phyloP scores from a whole-genome alignment of 2,888 invertebrate genomes.

The Lysandra bellargus region DNA sequence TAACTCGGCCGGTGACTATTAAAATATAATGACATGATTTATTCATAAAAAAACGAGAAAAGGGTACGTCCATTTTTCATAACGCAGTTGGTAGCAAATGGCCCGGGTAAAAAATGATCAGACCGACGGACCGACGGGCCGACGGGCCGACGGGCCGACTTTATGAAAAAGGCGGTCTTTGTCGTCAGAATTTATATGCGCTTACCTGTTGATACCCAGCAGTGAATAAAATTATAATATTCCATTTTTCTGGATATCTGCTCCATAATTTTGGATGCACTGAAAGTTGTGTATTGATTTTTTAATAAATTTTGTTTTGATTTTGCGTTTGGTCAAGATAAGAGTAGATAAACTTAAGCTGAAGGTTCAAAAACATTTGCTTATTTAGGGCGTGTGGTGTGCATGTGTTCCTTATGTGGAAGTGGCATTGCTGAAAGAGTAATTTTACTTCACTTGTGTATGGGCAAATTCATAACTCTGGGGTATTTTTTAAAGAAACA shows the following conservation, averaged over 20 bases:
- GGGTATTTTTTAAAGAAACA: too few species aligned
- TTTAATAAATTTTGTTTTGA: background rate
- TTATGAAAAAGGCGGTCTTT: slow-evolving; percentile 79
- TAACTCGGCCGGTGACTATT: slow-evolving; percentile 77
- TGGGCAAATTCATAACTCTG: too few species aligned
- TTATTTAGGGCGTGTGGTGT: too few species aligned
- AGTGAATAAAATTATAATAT: slow-evolving; percentile 76
- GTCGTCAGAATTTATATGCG: slow-evolving; percentile 78
- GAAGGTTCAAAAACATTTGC: too few species aligned
- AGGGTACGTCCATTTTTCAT: slow-evolving; percentile 80
- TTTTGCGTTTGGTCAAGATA: too few species aligned
- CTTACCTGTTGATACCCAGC: slow-evolving; percentile 75
- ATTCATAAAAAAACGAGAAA: slow-evolving; percentile 74
- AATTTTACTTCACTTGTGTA: too few species aligned
- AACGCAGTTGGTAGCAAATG: slow-evolving; percentile 81
- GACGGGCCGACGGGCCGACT: slow-evolving; percentile 54
- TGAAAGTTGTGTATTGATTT: slow-evolving; percentile 49
- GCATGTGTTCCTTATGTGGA: too few species aligned
- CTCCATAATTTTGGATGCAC: slow-evolving; percentile 62
- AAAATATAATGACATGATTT: slow-evolving; percentile 81
- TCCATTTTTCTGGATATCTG: slow-evolving; percentile 75
- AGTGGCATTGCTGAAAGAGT: too few species aligned
- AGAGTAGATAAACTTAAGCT: too few species aligned
- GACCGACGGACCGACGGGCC: slow-evolving; percentile 70
- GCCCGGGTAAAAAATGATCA: slow-evolving; percentile 78